Percentiles rank a stretch among this genome's conserved stretches.
phyloP scores from a whole-genome alignment of 2,797 vertebrate species.

The Enteromius fasciolatus region DNA sequence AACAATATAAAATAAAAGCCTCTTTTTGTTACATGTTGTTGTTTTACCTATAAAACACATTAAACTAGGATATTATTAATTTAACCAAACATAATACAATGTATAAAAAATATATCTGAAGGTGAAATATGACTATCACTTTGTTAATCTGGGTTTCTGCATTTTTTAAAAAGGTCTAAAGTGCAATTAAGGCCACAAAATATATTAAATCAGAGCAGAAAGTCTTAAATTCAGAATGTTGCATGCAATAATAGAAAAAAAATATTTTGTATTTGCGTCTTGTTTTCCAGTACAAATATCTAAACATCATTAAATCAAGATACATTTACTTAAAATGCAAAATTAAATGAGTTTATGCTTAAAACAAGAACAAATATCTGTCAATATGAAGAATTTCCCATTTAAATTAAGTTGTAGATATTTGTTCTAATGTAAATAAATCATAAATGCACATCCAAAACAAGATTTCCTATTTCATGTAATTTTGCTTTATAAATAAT shows the following conservation, averaged over 20 bases:
- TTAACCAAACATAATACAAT: not conserved
- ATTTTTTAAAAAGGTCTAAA: not conserved
- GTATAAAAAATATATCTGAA: not conserved
- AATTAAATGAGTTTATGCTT: not conserved
- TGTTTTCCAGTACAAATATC: not conserved
- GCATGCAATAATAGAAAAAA: not conserved
- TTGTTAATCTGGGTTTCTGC: not conserved
- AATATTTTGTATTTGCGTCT: not conserved
- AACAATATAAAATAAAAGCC: constrained; percentile 10
- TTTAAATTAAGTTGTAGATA: not conserved
- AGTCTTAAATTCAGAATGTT: not conserved
- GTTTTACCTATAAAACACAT: not conserved
- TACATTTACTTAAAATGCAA: not conserved
- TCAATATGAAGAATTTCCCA: not conserved
- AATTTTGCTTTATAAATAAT: not conserved
- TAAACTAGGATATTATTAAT: not conserved
- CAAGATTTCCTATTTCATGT: not conserved
- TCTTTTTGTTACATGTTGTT: constrained; percentile 16
- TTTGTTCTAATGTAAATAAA: not conserved
- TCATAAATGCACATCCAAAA: not conserved
- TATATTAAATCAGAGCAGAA: not conserved
- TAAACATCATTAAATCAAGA: not conserved
- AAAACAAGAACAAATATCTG: not conserved
- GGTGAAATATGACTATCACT: not conserved
- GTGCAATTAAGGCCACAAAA: not conserved